A percentile compares a stretch with the other conserved stretches of the same genome.
phyloP scores from a whole-genome alignment of 1,140 invertebrate species.

The Aphelenchoides besseyi region DNA sequence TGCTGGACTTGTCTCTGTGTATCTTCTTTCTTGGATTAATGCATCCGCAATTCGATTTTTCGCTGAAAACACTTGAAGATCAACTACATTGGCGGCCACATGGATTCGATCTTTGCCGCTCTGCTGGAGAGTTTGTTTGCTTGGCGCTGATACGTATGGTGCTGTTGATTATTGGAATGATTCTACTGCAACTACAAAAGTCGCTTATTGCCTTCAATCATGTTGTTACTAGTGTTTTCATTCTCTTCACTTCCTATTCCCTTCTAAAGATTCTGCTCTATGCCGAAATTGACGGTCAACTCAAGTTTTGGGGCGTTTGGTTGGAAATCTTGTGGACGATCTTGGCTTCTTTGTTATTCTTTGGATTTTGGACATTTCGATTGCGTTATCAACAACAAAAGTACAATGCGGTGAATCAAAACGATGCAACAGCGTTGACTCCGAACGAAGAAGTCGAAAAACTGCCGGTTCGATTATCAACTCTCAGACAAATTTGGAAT shows the following conservation, averaged over 20 bases:
- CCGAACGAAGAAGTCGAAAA: neutral
- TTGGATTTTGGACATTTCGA: constrained; percentile 2
- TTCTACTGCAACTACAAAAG: neutral
- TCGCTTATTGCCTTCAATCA: neutral
- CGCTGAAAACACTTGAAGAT: neutral
- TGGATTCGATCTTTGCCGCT: neutral
- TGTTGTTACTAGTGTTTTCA: neutral
- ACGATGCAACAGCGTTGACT: neutral
- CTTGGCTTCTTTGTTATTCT: constrained; percentile 10
- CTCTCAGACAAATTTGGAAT: constrained; percentile 8
- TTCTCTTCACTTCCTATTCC: neutral
- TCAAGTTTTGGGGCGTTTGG: constrained; percentile 16
- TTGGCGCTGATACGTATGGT: neutral
- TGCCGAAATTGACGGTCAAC: constrained; percentile 20
- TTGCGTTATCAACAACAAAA: neutral
- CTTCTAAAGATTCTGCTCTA: constrained; percentile 13
- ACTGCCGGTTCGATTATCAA: neutral
- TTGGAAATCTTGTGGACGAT: constrained; percentile 17
- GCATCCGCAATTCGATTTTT: neutral
- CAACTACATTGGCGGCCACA: neutral
- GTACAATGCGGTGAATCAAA: constrained; percentile 9
- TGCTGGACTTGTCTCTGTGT: neutral
- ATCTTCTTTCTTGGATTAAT: neutral
- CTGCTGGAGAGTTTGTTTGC: neutral
- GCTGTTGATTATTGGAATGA: neutral